Evolutionary conservation across 2,888 invertebrate genomes (phyloP).

Genomic region (Lycophotia porphyrea): DNA sequence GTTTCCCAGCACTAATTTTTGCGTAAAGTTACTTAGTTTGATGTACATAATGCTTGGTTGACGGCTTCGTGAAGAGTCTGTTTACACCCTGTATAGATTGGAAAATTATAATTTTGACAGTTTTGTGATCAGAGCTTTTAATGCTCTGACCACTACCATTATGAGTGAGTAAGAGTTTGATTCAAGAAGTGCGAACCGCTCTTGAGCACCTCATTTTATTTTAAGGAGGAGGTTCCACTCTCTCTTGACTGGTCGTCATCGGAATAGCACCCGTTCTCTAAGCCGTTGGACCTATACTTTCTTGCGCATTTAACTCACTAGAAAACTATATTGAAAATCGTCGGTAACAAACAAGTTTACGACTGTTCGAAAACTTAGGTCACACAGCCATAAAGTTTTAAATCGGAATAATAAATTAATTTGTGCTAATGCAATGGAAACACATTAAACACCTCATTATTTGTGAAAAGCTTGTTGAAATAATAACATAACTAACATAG

Average conservation of each 20-base stretch:
- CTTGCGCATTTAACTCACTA: neutral
- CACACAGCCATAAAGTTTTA: neutral
- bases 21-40: no score
- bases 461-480: neutral
- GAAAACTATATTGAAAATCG: neutral
- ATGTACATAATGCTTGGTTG: no score
- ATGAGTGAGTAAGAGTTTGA: neutral
- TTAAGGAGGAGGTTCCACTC: conserved; percentile 3
- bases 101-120: neutral
- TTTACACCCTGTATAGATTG: no score
- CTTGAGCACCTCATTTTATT: neutral
- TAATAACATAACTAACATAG: neutral
- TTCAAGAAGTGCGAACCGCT: neutral
- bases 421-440: neutral
- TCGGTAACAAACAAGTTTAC: neutral
- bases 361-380: neutral
- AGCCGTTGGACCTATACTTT: neutral
- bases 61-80: no score
- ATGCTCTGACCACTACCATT: neutral
- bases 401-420: neutral
- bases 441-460: neutral
- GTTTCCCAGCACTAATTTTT: no score
- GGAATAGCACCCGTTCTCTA: neutral
- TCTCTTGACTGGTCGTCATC: neutral
- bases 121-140: neutral